These are phyloP conservation scores for Pteropus alecto DNA, from an alignment of 2,113 vertebrate genomes.

Conservation along the genomic window DNA sequence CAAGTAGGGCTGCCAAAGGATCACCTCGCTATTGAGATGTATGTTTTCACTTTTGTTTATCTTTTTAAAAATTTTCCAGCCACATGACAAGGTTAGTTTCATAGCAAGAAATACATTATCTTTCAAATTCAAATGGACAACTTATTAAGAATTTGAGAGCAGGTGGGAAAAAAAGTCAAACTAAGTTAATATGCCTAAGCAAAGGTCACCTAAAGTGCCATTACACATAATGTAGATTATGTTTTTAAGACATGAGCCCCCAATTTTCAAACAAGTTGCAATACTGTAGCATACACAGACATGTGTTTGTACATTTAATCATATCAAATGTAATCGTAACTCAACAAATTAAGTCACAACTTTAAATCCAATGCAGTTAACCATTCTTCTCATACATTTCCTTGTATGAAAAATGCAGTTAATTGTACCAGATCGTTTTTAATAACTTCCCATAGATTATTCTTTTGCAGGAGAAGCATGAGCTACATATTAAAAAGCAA, in stretches of 20 bases:
- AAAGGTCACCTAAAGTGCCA: not conserved
- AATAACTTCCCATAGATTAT: not conserved
- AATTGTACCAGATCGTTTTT: not conserved
- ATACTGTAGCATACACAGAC: not conserved
- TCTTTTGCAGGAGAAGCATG: not conserved
- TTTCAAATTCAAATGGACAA: not conserved
- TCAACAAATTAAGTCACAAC: conserved; percentile 10
- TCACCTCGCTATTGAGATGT: not conserved
- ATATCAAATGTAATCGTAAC: not conserved
- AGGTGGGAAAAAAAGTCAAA: not conserved
- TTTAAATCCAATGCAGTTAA: not conserved
- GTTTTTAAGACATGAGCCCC: not conserved
- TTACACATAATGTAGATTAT: not conserved
- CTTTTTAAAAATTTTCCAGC: not conserved
- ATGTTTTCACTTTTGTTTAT: not conserved
- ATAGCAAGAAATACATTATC: not conserved
- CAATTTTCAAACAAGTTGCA: not conserved
- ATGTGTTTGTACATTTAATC: not conserved
- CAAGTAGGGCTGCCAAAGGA: not conserved
- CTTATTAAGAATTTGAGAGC: not conserved
- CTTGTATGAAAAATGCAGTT: not conserved
- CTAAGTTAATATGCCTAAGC: not conserved
- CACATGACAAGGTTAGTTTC: not conserved
- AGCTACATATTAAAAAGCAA: not conserved
- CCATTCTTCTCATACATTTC: not conserved